A percentile compares a stretch with the other conserved stretches of the same genome.
These are phyloP conservation scores for Eurystomus glaucurus DNA, from an alignment of 2,797 vertebrate species.

Conservation along the genomic window DNA sequence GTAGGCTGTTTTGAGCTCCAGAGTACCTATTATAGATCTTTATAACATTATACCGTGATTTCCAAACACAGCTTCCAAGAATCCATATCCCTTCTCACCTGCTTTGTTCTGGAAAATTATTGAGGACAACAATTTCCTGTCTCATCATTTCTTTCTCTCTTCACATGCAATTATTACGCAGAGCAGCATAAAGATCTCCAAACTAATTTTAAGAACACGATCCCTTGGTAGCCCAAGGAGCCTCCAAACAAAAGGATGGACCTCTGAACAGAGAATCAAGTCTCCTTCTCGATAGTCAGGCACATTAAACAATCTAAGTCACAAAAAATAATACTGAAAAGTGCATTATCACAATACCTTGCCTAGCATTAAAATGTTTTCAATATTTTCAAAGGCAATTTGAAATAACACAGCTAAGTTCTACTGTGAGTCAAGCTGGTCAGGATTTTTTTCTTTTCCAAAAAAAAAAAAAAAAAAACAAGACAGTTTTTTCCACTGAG, in stretches of 20 bases:
- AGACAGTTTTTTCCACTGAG: conserved; percentile 12
- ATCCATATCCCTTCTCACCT: neutral
- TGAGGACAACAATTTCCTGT: neutral
- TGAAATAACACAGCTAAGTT: neutral
- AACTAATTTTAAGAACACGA: neutral
- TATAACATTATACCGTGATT: neutral
- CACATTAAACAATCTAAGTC: neutral
- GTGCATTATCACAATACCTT: neutral
- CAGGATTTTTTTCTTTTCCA: neutral
- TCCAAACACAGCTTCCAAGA: neutral
- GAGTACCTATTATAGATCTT: neutral
- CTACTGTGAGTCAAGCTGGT: neutral
- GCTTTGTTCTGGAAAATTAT: neutral
- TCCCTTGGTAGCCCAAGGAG: neutral
- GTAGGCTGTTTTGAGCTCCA: neutral
- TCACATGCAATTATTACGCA: neutral
- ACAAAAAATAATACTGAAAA: neutral
- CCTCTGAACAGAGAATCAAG: neutral
- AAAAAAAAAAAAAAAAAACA: neutral
- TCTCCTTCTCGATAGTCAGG: neutral
- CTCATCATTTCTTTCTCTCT: neutral
- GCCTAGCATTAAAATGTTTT: neutral
- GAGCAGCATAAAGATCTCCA: neutral
- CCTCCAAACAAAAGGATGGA: neutral
- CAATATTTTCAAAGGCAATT: neutral